A percentile compares a stretch with the other conserved stretches of the same genome.
These are phyloP conservation scores for Eubasilissa splendida DNA, from an alignment of 2,888 invertebrate genomes.

Conservation along the genomic window DNA sequence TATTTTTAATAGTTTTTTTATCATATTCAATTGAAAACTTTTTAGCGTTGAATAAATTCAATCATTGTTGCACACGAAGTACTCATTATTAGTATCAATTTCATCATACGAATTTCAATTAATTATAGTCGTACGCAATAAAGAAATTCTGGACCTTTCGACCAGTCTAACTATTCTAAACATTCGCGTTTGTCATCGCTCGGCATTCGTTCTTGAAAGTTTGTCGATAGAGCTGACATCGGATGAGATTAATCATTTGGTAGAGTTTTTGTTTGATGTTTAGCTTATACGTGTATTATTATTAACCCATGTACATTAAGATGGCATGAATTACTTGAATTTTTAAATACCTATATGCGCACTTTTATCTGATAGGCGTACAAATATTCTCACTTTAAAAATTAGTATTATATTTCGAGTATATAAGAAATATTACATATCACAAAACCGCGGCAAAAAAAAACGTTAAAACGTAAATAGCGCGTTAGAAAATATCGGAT, in stretches of 20 bases:
- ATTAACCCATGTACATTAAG: neutral
- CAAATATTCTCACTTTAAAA: no score
- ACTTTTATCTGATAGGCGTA: neutral
- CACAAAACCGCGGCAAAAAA: no score
- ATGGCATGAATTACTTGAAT: neutral
- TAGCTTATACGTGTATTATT: neutral
- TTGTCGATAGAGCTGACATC: neutral
- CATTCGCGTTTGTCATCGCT: constrained; percentile 2
- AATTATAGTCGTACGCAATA: neutral
- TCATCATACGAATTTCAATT: neutral
- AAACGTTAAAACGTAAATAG: no score
- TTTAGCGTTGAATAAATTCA: neutral
- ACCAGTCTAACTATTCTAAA: constrained; percentile 4
- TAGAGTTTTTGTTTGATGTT: neutral
- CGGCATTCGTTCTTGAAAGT: constrained; percentile 17
- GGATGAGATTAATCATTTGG: constrained; percentile 15
- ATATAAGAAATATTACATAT: no score
- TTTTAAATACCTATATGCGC: neutral
- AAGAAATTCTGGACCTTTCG: constrained; percentile 3
- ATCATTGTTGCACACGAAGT: neutral
- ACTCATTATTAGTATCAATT: constrained; percentile 1
- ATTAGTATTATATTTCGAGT: no score
- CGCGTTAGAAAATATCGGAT: no score
- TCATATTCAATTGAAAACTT: neutral
- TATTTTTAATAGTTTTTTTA: neutral